Evolutionary conservation across 2,797 vertebrate species (phyloP).

Genomic region (Crenuchus spilurus): DNA sequence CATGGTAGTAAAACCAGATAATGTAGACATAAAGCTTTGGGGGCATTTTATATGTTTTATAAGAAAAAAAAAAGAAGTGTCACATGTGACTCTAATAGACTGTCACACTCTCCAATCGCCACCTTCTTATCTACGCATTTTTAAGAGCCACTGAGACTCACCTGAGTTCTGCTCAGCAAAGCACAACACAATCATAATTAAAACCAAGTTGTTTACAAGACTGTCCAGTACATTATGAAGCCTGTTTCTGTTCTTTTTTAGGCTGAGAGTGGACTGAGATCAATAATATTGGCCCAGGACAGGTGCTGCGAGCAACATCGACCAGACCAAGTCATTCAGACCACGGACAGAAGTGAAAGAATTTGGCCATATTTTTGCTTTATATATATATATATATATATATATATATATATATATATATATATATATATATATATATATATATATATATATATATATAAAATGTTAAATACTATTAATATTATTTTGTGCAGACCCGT

Average conservation of each 20-base stretch:
- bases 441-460: no score
- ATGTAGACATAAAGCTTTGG: no score
- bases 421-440: no score
- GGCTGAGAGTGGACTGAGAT: neutral
- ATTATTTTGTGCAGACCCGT: no score
- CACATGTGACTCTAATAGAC: neutral
- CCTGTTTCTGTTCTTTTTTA: neutral
- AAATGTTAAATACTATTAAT: no score
- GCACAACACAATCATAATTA: neutral
- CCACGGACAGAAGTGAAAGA: no score
- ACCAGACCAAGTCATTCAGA: neutral
- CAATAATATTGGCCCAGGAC: slow-evolving; percentile 3
- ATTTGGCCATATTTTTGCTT: no score
- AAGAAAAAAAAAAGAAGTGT: no score
- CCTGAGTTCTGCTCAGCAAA: slow-evolving; percentile 8
- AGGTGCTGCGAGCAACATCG: neutral
- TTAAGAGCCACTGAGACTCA: neutral
- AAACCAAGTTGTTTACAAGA: neutral
- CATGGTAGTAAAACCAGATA: no score
- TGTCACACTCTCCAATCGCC: neutral
- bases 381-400: no score
- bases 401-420: no score
- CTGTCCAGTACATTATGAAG: neutral
- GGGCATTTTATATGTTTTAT: no score
- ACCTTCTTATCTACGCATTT: neutral